Conservation (phyloP, 2,113 vertebrate genomes). For the Orcinus orca region DNA sequence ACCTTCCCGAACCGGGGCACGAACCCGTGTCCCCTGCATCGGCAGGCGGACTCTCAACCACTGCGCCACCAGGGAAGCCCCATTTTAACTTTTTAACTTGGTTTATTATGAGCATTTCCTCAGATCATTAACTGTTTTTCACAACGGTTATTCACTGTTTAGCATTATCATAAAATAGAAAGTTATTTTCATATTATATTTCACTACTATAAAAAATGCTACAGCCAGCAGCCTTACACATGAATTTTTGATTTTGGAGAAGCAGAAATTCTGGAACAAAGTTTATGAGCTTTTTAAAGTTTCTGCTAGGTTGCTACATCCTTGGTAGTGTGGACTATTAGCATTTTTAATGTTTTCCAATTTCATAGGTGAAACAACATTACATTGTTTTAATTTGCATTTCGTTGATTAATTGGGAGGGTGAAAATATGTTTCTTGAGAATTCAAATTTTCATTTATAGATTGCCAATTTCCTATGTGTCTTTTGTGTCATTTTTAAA, state of each 20-base stretch:
- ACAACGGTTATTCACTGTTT: neutral
- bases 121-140: neutral
- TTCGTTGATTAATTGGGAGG: conserved; percentile 43
- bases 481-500: conserved; percentile 35
- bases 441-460: conserved; percentile 24
- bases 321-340: neutral
- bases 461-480: neutral
- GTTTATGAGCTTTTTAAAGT: conserved; percentile 15
- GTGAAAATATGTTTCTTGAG: conserved; percentile 41
- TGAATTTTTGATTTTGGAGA: conserved; percentile 25
- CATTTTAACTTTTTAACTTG: conserved; percentile 3
- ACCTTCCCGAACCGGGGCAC: too few species aligned
- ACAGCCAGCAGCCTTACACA: neutral
- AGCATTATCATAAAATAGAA: conserved; percentile 9
- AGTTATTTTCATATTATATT: neutral
- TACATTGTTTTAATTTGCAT: conserved; percentile 31
- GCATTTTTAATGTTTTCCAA: neutral
- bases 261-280: conserved; percentile 19
- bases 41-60: too few species aligned
- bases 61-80: too few species aligned
- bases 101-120: neutral
- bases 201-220: conserved; percentile 8
- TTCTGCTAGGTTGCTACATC: neutral
- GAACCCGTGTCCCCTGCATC: too few species aligned
- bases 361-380: conserved; percentile 34